Percentiles rank a stretch among this genome's conserved stretches.
These are phyloP conservation scores for Hydropotes inermis DNA, from an alignment of 2,113 vertebrate genomes.

Conservation along the genomic window DNA sequence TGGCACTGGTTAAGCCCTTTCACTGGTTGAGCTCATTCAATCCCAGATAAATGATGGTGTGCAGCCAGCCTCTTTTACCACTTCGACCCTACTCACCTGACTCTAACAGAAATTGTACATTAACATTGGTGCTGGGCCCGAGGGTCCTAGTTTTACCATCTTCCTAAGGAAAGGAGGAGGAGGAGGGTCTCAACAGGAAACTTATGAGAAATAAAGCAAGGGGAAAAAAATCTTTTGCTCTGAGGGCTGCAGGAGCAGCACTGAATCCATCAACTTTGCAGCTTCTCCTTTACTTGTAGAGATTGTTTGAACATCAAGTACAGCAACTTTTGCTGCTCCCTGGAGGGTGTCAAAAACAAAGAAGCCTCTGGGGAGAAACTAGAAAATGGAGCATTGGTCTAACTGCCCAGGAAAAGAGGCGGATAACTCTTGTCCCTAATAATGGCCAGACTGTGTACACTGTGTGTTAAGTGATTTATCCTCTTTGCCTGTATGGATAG, in stretches of 20 bases:
- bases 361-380: not conserved
- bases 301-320: not conserved
- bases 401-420: constrained; percentile 23
- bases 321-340: not conserved
- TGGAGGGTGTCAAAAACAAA: not conserved
- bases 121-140: not conserved
- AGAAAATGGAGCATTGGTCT: not conserved
- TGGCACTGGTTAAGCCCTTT: not conserved
- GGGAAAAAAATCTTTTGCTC: not conserved
- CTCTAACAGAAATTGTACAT: not conserved
- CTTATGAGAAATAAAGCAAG: not conserved
- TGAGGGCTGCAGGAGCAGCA: not conserved
- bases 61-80: not conserved
- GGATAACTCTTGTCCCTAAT: not conserved
- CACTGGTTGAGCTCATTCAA: not conserved
- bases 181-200: not conserved
- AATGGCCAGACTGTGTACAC: not conserved
- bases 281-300: not conserved
- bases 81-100: not conserved
- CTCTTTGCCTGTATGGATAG: not conserved
- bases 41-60: not conserved
- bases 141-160: not conserved
- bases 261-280: not conserved
- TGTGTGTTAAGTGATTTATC: not conserved
- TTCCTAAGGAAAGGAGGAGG: not conserved